Evolutionary conservation across 1,140 invertebrate genomes (phyloP).

Genomic region (Drosophila biarmipes): DNA sequence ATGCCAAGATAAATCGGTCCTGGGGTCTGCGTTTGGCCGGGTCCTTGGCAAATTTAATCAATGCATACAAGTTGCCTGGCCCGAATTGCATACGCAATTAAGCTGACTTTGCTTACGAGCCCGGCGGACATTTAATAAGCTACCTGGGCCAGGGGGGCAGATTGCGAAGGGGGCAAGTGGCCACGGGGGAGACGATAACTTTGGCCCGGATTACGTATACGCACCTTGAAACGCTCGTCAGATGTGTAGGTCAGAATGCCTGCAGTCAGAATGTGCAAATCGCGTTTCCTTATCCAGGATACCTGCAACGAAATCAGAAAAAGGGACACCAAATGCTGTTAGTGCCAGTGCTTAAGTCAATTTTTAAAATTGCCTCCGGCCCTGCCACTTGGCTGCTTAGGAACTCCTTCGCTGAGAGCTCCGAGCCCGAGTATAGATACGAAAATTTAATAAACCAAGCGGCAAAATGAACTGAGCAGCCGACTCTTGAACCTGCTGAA

Average conservation of each 20-base stretch:
- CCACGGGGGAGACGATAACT: constrained; percentile 13
- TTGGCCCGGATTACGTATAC: constrained; percentile 60
- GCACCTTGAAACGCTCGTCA: constrained; percentile 89
- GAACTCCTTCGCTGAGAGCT: constrained; percentile 7
- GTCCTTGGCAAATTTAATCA: constrained; percentile 80
- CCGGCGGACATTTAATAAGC: constrained; percentile 70
- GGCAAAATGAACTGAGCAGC: constrained; percentile 66
- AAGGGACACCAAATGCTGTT: constrained; percentile 59
- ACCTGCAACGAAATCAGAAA: constrained; percentile 85
- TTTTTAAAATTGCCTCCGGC: constrained; percentile 75
- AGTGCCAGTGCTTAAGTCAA: constrained; percentile 67
- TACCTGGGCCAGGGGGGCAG: background rate
- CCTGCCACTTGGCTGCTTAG: constrained; percentile 10
- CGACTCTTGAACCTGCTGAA: constrained; percentile 7
- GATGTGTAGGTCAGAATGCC: constrained; percentile 91
- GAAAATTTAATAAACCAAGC: constrained; percentile 77
- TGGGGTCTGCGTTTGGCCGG: constrained; percentile 4
- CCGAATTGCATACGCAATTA: constrained; percentile 78
- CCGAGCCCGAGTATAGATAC: constrained; percentile 50
- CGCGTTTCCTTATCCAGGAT: constrained; percentile 91
- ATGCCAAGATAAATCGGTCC: constrained; percentile 59
- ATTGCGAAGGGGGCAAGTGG: background rate
- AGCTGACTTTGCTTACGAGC: constrained; percentile 75
- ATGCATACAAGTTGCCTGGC: constrained; percentile 67
- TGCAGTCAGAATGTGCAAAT: constrained; percentile 91